phyloP scores from a whole-genome alignment of 2,797 vertebrate genomes.

The Nannoperca australis region DNA sequence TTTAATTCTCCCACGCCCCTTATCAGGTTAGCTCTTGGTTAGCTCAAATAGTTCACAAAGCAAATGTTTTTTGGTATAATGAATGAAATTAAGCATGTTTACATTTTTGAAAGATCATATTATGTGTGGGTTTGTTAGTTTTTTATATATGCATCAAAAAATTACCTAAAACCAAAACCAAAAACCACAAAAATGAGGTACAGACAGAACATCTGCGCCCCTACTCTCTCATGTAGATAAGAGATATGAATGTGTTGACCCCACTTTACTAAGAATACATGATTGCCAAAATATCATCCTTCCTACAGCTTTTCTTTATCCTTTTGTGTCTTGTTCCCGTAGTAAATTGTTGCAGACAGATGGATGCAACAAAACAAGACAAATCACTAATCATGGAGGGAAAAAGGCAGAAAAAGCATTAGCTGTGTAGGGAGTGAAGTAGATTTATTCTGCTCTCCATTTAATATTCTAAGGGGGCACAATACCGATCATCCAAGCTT shows the following conservation, averaged over 20 bases:
- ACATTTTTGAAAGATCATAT: neutral
- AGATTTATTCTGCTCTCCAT: constrained; percentile 74
- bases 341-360: constrained; percentile 37
- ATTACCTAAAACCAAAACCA: neutral
- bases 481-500: constrained; percentile 69
- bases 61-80: too few relatives aligned
- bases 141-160: neutral
- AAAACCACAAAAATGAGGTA: neutral
- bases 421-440: constrained; percentile 51
- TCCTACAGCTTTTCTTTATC: neutral
- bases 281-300: neutral
- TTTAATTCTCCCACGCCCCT: neutral
- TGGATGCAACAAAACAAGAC: constrained; percentile 18
- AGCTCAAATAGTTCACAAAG: too few relatives aligned
- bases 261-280: neutral
- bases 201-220: neutral
- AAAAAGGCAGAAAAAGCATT: constrained; percentile 16
- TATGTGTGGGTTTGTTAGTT: too few relatives aligned
- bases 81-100: neutral
- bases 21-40: too few relatives aligned
- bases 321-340: constrained; percentile 16
- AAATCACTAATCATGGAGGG: constrained; percentile 21
- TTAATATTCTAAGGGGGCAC: constrained; percentile 75
- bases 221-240: neutral
- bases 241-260: neutral